A percentile compares a stretch with the other conserved stretches of the same genome.
Evolutionary conservation across 2,113 vertebrate species (phyloP).

Genomic region (Nyctibius bracteatus): DNA sequence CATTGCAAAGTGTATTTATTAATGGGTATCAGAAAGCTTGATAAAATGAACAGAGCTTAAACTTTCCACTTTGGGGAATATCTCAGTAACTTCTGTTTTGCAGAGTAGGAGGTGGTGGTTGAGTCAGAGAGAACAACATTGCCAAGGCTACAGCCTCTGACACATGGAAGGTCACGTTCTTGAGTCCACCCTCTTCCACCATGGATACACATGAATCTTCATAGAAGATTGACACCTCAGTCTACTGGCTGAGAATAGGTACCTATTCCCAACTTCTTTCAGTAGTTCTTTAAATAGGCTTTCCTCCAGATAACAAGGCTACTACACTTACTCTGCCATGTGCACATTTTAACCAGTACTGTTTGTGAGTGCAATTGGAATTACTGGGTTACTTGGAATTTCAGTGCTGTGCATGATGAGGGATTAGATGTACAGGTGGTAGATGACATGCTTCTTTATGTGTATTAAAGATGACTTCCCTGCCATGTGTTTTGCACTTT

Average conservation of each 20-base stretch:
- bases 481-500: background rate
- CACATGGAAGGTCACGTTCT: background rate
- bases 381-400: background rate
- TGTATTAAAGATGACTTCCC: background rate
- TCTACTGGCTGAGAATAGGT: background rate
- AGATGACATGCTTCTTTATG: background rate
- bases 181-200: background rate
- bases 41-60: background rate
- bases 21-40: background rate
- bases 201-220: no score
- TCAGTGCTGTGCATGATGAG: background rate
- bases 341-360: background rate
- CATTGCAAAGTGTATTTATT: background rate
- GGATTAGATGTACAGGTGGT: background rate
- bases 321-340: background rate
- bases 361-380: background rate
- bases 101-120: background rate
- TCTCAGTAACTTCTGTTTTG: background rate
- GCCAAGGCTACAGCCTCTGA: background rate
- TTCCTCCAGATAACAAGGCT: background rate
- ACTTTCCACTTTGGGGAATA: background rate
- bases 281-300: background rate
- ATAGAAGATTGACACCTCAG: rapidly evolving
- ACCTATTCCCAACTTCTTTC: background rate
- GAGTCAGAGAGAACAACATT: background rate